Percentiles rank a stretch among this genome's conserved stretches.
These are phyloP conservation scores for Branchipolynoe longqiensis DNA, from an alignment of 2,888 invertebrate species.

Conservation along the genomic window DNA sequence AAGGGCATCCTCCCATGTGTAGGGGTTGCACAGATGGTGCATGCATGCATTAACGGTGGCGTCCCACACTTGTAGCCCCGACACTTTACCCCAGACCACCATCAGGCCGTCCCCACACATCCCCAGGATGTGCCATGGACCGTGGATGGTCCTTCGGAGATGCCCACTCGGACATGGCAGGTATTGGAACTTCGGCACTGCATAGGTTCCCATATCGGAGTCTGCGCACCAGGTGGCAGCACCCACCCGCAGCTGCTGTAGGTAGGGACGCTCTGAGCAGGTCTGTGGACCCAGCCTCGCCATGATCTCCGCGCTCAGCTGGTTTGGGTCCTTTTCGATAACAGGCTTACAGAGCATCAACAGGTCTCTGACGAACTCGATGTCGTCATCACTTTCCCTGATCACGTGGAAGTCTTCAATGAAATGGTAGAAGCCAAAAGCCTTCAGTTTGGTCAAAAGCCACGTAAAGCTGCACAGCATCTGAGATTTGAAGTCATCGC, in stretches of 20 bases:
- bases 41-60: conserved; percentile 10
- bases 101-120: conserved; percentile 3
- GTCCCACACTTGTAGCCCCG: conserved; percentile 26
- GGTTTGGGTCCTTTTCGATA: not conserved
- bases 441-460: conserved; percentile 35
- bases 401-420: conserved; percentile 24
- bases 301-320: conserved; percentile 14
- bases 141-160: conserved; percentile 5
- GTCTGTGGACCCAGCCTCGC: not conserved
- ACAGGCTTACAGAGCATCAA: conserved; percentile 21
- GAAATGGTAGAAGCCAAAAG: conserved; percentile 1
- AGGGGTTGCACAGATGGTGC: conserved; percentile 39
- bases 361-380: conserved; percentile 13
- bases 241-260: not conserved
- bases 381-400: conserved; percentile 32
- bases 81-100: conserved; percentile 21
- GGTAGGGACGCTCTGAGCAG: not conserved
- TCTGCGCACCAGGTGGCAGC: not conserved
- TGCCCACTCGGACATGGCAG: conserved; percentile 8
- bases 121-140: conserved; percentile 29
- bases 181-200: conserved; percentile 19
- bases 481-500: not conserved
- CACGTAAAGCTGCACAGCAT: conserved; percentile 19
- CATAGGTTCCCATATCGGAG: not conserved
- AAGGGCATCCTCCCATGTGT: conserved; percentile 24